These are phyloP conservation scores for Aspidiotus destructor DNA, from an alignment of 2,888 invertebrate genomes.

Conservation along the genomic window DNA sequence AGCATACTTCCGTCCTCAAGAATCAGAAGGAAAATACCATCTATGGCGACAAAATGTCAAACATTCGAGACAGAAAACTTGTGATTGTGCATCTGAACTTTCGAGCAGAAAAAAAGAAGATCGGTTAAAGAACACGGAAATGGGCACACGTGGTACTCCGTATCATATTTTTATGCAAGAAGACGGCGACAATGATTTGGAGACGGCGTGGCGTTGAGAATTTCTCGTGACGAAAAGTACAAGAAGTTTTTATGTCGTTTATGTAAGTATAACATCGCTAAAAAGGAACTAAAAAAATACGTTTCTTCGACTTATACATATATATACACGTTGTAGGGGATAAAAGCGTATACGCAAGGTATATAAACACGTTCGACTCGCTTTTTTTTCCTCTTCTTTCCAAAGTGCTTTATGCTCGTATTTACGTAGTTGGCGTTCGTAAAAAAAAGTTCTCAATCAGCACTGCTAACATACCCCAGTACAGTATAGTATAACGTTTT, in stretches of 20 bases:
- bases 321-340: conserved; percentile 11
- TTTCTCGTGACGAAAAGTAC: conserved; percentile 20
- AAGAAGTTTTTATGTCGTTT: conserved; percentile 22
- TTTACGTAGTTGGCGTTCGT: conserved; percentile 24
- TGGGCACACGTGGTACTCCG: no score
- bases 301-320: neutral
- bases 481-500: conserved; percentile 6
- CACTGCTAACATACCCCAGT: conserved; percentile 14
- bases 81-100: neutral
- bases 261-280: conserved; percentile 10
- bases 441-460: conserved; percentile 26
- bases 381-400: conserved; percentile 8
- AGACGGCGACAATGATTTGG: no score
- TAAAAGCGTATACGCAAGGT: conserved; percentile 15
- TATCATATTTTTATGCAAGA: no score
- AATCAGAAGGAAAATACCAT: no score
- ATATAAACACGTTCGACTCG: conserved; percentile 16
- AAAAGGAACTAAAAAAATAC: no score
- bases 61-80: neutral
- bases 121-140: no score
- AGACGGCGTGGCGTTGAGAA: no score
- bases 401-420: conserved; percentile 9
- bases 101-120: neutral
- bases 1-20: no score
- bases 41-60: no score